Conservation (phyloP, 2,797 vertebrate species). For the Myotis findleyi region DNA sequence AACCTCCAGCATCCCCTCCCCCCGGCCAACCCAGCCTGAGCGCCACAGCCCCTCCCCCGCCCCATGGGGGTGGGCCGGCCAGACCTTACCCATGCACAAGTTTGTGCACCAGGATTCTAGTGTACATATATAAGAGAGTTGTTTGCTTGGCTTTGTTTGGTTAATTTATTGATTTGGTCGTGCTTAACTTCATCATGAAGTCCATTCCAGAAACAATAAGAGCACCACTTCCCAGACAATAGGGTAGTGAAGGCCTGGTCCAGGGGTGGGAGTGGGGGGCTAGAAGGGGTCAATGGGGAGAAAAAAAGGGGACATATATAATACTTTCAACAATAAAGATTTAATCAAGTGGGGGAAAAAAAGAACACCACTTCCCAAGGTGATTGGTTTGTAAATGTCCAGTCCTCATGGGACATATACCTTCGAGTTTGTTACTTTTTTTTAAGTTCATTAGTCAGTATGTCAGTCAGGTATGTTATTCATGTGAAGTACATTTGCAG, state of each 20-base stretch:
- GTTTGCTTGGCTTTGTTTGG: background rate
- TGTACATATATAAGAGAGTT: background rate
- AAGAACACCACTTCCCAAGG: background rate
- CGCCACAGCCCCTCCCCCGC: too few relatives aligned
- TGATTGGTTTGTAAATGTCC: background rate
- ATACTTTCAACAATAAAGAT: too few relatives aligned
- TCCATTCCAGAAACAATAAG: constrained; percentile 21
- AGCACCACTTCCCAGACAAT: background rate
- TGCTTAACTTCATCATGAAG: background rate
- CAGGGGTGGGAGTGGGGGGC: too few relatives aligned
- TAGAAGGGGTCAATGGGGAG: too few relatives aligned
- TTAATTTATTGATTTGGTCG: background rate
- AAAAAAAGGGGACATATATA: too few relatives aligned
- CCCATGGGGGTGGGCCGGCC: too few relatives aligned
- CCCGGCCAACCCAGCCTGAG: too few relatives aligned
- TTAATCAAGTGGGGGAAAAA: too few relatives aligned
- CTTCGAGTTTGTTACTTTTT: constrained; percentile 31
- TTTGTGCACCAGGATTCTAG: too few relatives aligned
- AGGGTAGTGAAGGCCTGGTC: too few relatives aligned
- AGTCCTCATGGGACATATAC: background rate
- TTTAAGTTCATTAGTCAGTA: background rate
- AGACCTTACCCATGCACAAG: too few relatives aligned
- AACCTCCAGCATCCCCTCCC: too few relatives aligned
- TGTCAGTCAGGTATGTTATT: background rate
- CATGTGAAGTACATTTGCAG: background rate